phyloP scores from a whole-genome alignment of 2,113 vertebrate species.

The Brachypteracias leptosomus region DNA sequence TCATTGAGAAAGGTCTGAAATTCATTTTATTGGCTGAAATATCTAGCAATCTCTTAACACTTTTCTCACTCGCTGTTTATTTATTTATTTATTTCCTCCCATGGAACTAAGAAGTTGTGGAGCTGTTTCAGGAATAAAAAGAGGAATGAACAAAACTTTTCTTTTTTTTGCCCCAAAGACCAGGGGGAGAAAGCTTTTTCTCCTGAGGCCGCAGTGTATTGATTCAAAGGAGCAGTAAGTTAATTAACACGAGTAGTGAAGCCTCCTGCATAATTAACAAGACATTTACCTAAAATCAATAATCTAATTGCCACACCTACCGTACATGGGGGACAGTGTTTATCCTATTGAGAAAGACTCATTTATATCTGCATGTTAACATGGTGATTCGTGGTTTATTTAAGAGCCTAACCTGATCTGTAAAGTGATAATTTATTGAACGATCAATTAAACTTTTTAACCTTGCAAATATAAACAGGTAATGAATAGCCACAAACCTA shows the following conservation, averaged over 20 bases:
- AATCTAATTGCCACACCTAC: slow-evolving; percentile 86
- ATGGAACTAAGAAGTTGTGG: neutral
- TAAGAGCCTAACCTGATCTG: slow-evolving; percentile 75
- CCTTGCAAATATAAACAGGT: slow-evolving; percentile 69
- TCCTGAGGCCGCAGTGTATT: slow-evolving; percentile 74
- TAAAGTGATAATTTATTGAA: slow-evolving; percentile 85
- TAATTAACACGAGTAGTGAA: slow-evolving; percentile 83
- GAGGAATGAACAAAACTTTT: neutral
- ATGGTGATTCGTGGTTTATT: slow-evolving; percentile 76
- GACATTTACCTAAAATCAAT: slow-evolving; percentile 87
- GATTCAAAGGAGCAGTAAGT: slow-evolving; percentile 80
- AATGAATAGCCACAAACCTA: slow-evolving; percentile 56
- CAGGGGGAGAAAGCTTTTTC: slow-evolving; percentile 47
- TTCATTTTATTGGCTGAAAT: neutral
- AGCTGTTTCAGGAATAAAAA: neutral
- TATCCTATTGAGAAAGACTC: slow-evolving; percentile 77
- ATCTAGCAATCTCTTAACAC: neutral
- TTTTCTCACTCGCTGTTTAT: neutral
- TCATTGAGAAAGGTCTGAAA: neutral
- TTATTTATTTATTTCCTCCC: neutral
- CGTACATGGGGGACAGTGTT: slow-evolving; percentile 66
- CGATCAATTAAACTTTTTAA: slow-evolving; percentile 78
- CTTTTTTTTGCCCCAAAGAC: neutral
- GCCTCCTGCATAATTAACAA: slow-evolving; percentile 85
- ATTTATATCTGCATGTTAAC: slow-evolving; percentile 79